Evolutionary conservation across 1,140 invertebrate species (phyloP), one percentile per base, ranked within the genome.

Genomic region (Whitmania pigra): DNA sequence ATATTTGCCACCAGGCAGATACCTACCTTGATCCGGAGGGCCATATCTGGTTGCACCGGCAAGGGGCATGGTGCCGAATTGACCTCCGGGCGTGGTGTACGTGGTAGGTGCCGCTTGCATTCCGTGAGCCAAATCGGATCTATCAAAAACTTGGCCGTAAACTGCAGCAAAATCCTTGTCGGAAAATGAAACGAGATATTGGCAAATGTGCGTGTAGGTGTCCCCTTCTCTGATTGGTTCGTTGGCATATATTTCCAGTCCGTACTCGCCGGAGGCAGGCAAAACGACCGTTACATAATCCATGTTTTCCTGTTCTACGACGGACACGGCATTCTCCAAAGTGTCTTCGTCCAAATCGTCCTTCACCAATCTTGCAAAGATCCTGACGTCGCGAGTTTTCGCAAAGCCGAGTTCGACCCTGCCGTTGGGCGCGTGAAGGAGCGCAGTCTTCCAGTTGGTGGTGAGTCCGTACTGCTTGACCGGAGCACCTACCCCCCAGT

Each of bases 231-330:
- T 77, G 9, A 75, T 75, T 27, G 80, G 80, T 70, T 83, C 80
- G 73, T 83, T 83, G 68, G 79, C 81, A 73, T 82, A 83, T 63
- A 83, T 78, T 76, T 83, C 82, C 36, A 82, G 76, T 40, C 81
- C 81, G 73, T 80, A 83, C 72, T 83, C 82, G n/a, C 82, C 82
- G n/a, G 78, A 57, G 7, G 75, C 74, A 6, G 81, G 81, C 25
- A 80, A 63, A 25, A 43, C 18, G 1, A 74, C 60, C 29, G 71
- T 40, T 31, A 74, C 31, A 20, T 67, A 49, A 25, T 63, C 69
- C 17, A 53, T 22, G 43, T 74, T 72, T 18, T 74, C 73, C 60
- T 74, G 73, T 63, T 74, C 73, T 31, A 40, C n/a, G 0, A 74
- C 73, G 4, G 22, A 20, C 20, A 74, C 73, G 15, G 54, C 55